Conservation (phyloP, 2,888 invertebrate genomes). For the Hipparchia sbordonii region DNA sequence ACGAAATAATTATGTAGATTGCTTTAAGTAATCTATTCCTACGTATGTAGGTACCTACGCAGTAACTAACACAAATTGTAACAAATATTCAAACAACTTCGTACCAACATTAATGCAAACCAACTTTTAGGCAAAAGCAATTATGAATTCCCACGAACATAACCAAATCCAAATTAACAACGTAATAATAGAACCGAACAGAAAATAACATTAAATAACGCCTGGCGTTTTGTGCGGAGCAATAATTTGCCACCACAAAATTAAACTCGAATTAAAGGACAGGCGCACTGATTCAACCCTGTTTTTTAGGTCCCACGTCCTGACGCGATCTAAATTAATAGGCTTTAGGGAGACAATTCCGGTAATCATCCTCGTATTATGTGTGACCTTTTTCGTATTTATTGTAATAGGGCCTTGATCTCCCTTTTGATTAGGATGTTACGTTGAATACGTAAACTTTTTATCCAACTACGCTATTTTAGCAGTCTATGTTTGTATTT, state of each 20-base stretch:
- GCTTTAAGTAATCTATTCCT: neutral
- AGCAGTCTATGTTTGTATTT: too few relatives aligned
- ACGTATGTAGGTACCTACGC: neutral
- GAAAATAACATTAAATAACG: constrained; percentile 43
- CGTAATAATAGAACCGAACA: constrained; percentile 25
- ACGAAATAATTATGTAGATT: neutral
- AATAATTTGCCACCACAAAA: constrained; percentile 44
- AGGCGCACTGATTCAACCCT: constrained; percentile 39
- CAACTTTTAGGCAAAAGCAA: constrained; percentile 15
- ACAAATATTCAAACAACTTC: constrained; percentile 14
- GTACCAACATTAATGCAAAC: constrained; percentile 8
- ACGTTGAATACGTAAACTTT: neutral
- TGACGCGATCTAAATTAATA: constrained; percentile 13
- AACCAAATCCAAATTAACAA: constrained; percentile 34
- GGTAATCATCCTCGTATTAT: constrained; percentile 4
- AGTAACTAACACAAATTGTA: constrained; percentile 9
- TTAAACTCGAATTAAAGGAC: constrained; percentile 43
- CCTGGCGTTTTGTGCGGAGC: constrained; percentile 44
- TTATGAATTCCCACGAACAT: constrained; percentile 25
- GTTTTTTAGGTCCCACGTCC: constrained; percentile 27
- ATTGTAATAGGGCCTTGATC: neutral
- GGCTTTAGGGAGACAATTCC: constrained; percentile 9
- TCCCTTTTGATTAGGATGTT: neutral
- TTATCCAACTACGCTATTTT: too few relatives aligned
- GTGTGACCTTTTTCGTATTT: neutral